Evolutionary conservation across 2,888 invertebrate species (phyloP).

Genomic region (Volucella inanis): DNA sequence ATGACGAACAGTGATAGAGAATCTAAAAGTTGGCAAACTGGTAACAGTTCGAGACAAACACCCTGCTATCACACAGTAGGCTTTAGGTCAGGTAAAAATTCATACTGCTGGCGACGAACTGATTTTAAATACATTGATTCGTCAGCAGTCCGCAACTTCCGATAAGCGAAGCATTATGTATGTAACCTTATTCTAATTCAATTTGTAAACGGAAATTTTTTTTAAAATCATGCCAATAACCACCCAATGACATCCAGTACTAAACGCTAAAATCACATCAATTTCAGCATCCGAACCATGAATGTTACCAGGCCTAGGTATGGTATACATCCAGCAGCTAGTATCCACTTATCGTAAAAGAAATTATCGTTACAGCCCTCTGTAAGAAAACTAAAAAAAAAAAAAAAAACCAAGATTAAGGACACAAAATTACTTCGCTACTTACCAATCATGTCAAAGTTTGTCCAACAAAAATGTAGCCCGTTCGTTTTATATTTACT

Average conservation of each 20-base stretch:
- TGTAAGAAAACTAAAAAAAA: neutral
- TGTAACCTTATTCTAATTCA: neutral
- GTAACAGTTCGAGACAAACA: no score
- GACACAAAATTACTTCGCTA: conserved; percentile 44
- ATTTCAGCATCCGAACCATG: neutral
- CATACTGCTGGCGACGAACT: no score
- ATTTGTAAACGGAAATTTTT: neutral
- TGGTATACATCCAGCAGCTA: neutral
- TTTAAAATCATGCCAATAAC: neutral
- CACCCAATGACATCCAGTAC: neutral
- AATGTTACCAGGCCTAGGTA: neutral
- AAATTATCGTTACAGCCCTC: conserved; percentile 8
- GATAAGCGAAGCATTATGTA: no score
- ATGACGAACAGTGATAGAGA: no score
- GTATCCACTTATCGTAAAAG: conserved; percentile 12
- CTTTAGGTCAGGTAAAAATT: no score
- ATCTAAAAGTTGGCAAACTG: no score
- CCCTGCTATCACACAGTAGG: no score
- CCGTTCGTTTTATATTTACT: neutral
- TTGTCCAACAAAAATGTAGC: conserved; percentile 43
- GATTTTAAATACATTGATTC: no score
- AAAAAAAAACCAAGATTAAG: conserved; percentile 1
- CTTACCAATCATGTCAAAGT: conserved; percentile 51
- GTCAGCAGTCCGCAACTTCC: no score
- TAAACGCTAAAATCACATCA: neutral